Percentiles rank a stretch among this genome's conserved stretches.
phyloP scores from a whole-genome alignment of 2,888 invertebrate species.

The Hypena proboscidalis region DNA sequence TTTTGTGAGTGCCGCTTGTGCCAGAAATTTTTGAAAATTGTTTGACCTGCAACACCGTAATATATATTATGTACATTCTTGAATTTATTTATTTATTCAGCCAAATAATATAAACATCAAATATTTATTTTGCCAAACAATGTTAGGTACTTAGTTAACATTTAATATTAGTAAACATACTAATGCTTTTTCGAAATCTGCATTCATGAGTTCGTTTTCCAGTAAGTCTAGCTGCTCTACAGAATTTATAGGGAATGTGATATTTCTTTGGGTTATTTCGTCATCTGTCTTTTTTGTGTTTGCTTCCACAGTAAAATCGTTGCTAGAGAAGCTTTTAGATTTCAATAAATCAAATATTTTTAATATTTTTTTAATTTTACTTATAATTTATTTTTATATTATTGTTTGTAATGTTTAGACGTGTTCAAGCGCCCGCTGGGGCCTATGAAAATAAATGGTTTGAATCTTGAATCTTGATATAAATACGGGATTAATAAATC shows the following conservation, averaged over 20 bases:
- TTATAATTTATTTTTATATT: no score
- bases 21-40: conserved; percentile 4
- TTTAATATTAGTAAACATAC: conserved; percentile 2
- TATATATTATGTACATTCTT: neutral
- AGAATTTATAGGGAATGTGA: conserved; percentile 3
- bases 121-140: conserved; percentile 3
- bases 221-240: neutral
- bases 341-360: conserved; percentile 6
- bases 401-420: no score
- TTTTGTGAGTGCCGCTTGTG: neutral
- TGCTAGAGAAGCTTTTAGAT: neutral
- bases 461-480: no score
- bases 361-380: no score
- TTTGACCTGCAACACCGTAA: conserved; percentile 2
- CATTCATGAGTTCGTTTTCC: conserved; percentile 1
- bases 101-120: neutral
- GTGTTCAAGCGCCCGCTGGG: no score
- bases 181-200: conserved; percentile 4
- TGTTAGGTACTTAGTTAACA: neutral
- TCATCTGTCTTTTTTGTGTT: conserved; percentile 5
- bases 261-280: conserved; percentile 1
- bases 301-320: neutral
- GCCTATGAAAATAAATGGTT: no score
- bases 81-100: neutral
- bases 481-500: no score